Evolutionary conservation across 2,797 vertebrate genomes (phyloP), one percentile per base, ranked within the genome.

Genomic region (Gephyroberyx darwinii): DNA sequence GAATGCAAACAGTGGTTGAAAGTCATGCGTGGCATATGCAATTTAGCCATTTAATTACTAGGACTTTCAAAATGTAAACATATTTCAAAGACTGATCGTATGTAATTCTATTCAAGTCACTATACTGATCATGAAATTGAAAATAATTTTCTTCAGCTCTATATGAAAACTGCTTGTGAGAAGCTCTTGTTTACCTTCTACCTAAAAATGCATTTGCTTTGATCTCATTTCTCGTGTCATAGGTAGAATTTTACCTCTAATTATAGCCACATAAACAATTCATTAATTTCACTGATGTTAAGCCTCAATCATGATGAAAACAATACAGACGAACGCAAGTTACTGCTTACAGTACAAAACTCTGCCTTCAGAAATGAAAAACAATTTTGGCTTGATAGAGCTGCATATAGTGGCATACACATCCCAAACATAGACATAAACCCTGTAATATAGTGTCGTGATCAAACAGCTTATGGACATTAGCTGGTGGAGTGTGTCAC

Each of bases 1-100:
- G 47, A 62, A 82, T 30, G 51, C 78, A 64, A 71, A 67, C 31
- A 20, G 22, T 45, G 62, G 67, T 67, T 52, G 35, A 53, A 70
- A 75, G 65, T 70, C 65, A 70, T 55, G 60, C 48, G 41, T 30
- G 56, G 55, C 41, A 73, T 51, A 74, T 60, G 47, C 59, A 65
- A 60, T 70, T 62, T 73, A 55, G 41, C 73, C 70, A 75, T 67
- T 54, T 64, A 22, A 67, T 45, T 16, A 45, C 17, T 22, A 45
- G 20, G 30, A 64, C 30, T 26, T 60, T 45, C 12, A 12, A 16
- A 60, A 45, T 22, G 19, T 10, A 53, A 20, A 54, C 20, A 65
- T 26, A 39, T 12, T 65, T 64, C 12, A 7, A 37, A 20, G 22
- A 17, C 39, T 26, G 39, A 60, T 26, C 26, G 1, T 3, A 26